A percentile compares a stretch with the other conserved stretches of the same genome.
phyloP scores from a whole-genome alignment of 2,113 vertebrate species.

The Sminthopsis crassicaudata region DNA sequence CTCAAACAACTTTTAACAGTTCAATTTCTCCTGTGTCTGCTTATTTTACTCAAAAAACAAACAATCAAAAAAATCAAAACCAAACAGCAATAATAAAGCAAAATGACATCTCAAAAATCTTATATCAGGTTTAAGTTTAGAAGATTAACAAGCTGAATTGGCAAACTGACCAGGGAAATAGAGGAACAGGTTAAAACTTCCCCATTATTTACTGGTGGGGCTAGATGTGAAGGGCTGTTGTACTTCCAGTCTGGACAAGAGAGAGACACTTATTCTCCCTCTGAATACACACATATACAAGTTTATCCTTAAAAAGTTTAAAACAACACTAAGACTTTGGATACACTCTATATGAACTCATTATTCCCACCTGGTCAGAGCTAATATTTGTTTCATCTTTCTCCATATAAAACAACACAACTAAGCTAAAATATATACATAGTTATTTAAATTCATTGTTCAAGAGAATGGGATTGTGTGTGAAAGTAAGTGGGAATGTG shows the following conservation, averaged over 20 bases:
- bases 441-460: not conserved
- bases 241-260: not conserved
- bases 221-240: not conserved
- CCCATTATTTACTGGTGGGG: not conserved
- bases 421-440: not conserved
- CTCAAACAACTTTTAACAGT: not conserved
- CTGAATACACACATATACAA: not conserved
- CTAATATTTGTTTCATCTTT: not conserved
- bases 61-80: not conserved
- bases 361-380: not conserved
- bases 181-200: not conserved
- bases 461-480: not conserved
- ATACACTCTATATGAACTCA: not conserved
- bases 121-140: not conserved
- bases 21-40: not conserved
- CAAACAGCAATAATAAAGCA: not conserved
- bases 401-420: not conserved
- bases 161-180: not conserved
- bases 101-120: not conserved
- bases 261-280: not conserved
- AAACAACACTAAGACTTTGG: not conserved
- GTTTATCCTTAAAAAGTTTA: not conserved
- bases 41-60: not conserved
- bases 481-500: not conserved
- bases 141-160: not conserved